phyloP scores from a whole-genome alignment of 2,113 vertebrate species.

The Indri indri region DNA sequence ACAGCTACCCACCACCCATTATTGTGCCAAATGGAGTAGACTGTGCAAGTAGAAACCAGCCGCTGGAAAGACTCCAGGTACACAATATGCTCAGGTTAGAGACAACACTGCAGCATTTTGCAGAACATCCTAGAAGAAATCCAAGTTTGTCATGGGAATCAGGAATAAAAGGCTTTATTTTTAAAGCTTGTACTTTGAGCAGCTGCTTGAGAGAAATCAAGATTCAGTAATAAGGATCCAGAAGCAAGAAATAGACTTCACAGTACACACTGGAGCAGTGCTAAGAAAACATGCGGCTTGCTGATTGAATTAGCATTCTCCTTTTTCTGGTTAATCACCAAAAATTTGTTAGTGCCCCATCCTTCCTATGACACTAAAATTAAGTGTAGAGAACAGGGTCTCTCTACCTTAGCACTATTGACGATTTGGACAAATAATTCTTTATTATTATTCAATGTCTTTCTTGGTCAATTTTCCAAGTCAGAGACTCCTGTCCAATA shows the following conservation, averaged over 20 bases:
- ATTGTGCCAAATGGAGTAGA: not conserved
- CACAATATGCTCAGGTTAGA: not conserved
- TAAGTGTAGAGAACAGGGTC: not conserved
- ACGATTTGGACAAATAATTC: not conserved
- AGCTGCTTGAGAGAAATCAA: constrained; percentile 23
- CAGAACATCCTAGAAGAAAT: not conserved
- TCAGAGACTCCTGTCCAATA: not conserved
- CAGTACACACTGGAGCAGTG: not conserved
- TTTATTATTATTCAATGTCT: not conserved
- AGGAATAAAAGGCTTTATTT: not conserved
- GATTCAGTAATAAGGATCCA: not conserved
- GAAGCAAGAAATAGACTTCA: not conserved
- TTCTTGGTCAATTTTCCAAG: not conserved
- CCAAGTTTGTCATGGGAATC: not conserved
- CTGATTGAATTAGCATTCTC: not conserved
- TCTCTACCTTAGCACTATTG: not conserved
- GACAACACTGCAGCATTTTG: not conserved
- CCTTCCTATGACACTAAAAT: not conserved
- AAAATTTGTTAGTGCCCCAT: not conserved
- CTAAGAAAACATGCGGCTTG: not conserved
- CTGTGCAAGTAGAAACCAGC: not conserved
- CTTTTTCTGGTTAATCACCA: not conserved
- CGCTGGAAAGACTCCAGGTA: not conserved
- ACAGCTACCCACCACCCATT: not conserved
- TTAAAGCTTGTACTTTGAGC: not conserved